phyloP scores from a whole-genome alignment of 2,113 vertebrate species.

The Semicossyphus pulcher region DNA sequence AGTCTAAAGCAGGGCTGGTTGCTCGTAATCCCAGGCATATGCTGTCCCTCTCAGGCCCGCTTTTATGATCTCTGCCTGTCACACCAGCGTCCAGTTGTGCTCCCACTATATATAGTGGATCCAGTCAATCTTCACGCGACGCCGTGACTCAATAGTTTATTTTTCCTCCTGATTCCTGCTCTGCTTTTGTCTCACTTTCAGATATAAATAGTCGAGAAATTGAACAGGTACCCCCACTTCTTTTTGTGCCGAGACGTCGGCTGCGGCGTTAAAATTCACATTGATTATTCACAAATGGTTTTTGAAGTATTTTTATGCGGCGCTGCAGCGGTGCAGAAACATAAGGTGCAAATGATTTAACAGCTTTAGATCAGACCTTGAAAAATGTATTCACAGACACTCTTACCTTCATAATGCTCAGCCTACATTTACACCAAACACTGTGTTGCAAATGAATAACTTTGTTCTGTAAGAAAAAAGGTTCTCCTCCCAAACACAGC shows the following conservation, averaged over 20 bases:
- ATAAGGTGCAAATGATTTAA: not conserved
- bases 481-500: not conserved
- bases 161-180: conserved; percentile 55
- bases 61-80: conserved; percentile 79
- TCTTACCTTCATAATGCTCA: no score
- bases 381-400: no score
- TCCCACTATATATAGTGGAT: conserved; percentile 79
- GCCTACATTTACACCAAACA: not conserved
- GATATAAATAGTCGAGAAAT: conserved; percentile 58
- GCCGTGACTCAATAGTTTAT: conserved; percentile 69
- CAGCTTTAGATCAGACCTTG: conserved; percentile 8
- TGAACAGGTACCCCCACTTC: conserved; percentile 37
- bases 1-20: conserved; percentile 75
- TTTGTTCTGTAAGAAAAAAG: not conserved
- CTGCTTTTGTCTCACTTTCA: conserved; percentile 28
- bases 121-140: conserved; percentile 67
- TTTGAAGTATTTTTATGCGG: conserved; percentile 20
- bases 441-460: not conserved
- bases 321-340: not conserved
- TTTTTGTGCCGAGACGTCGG: conserved; percentile 14
- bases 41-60: conserved; percentile 75
- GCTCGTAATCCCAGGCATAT: conserved; percentile 81
- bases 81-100: conserved; percentile 78
- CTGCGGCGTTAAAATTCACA: conserved; percentile 43
- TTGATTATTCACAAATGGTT: conserved; percentile 35